A percentile compares a stretch with the other conserved stretches of the same genome.
Evolutionary conservation across 2,888 invertebrate genomes (phyloP).

Genomic region (Stenurella melanura): DNA sequence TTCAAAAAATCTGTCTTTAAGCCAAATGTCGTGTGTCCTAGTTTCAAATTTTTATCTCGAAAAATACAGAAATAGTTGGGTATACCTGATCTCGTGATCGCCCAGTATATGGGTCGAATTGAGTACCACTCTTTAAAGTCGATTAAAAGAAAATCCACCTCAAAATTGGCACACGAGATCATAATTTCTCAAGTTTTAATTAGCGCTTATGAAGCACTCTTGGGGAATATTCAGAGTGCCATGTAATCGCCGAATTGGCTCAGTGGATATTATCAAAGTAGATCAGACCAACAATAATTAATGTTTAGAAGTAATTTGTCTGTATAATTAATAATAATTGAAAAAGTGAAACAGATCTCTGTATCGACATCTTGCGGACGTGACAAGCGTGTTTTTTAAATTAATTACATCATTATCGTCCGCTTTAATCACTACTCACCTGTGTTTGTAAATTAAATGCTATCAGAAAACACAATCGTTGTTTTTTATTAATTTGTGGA

Average conservation of each 20-base stretch:
- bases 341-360: slow-evolving; percentile 50
- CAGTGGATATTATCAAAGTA: slow-evolving; percentile 16
- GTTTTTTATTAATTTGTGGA: slow-evolving; percentile 31
- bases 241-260: slow-evolving; percentile 3
- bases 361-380: slow-evolving; percentile 52
- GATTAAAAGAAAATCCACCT: too few relatives aligned
- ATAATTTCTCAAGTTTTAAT: too few relatives aligned
- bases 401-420: slow-evolving; percentile 53
- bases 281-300: slow-evolving; percentile 36
- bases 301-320: slow-evolving; percentile 46
- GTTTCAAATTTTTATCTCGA: too few relatives aligned
- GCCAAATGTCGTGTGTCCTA: too few relatives aligned
- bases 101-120: too few relatives aligned
- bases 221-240: not conserved
- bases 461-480: slow-evolving; percentile 44
- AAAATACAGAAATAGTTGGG: too few relatives aligned
- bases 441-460: slow-evolving; percentile 52
- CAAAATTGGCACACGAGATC: too few relatives aligned
- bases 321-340: slow-evolving; percentile 52
- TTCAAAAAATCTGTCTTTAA: too few relatives aligned
- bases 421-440: slow-evolving; percentile 55
- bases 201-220: too few relatives aligned
- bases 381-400: slow-evolving; percentile 56
- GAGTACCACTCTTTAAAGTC: too few relatives aligned
- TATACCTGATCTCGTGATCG: too few relatives aligned